Base-by-base conservation (phyloP, 2,888 invertebrate species). In the Andrena marginata region DNA sequence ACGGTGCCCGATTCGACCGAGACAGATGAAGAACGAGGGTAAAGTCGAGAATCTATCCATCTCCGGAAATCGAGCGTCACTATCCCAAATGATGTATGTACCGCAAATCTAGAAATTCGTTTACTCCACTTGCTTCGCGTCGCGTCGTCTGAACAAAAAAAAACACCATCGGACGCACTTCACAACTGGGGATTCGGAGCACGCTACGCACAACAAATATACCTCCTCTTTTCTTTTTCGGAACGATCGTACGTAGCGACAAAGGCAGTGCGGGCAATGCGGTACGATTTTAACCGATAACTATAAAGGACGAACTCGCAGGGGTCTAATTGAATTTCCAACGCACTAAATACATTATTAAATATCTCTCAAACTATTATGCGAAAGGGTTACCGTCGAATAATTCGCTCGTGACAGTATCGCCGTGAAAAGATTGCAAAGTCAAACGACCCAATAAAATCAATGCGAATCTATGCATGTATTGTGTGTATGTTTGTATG, bases 21-120 rank as follows among this genome's bases (percentile, higher is more conserved):
- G 42, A 56, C n/a, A 49, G 69, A 80, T 60, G 65, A 73, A 68
- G 64, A 76, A 73, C 74, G 60, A 67, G 35, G 20, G 23, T 62
- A 54, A 56, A 65, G 70, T 76, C 54, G 68, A 54, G 54, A 70
- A 73, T 48, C 74, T 35, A 59, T 48, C 77, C 48, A 59, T 51
- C 42, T 16, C 2, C 20, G 20, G 31, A 51, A 23, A 54, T 31
- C 35, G 20, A 60, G 70, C 42, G 51, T 20, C 13, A 10, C 16
- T 59, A 70, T 65, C 48, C 33, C 20, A 31, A 33, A 42, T 10
- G 56, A 31, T 51, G 31, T 60, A 33, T 10, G 54, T 64, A 42
- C 48, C 23, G 7, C 8, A 56, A 26, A 54, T 29, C 31, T 26
- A 13, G n/a, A 49, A 13, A n/a, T 68, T 59, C 71, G 54, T 68